Conservation (phyloP, 2,888 invertebrate genomes). For the Gandaritis pyraliata region DNA sequence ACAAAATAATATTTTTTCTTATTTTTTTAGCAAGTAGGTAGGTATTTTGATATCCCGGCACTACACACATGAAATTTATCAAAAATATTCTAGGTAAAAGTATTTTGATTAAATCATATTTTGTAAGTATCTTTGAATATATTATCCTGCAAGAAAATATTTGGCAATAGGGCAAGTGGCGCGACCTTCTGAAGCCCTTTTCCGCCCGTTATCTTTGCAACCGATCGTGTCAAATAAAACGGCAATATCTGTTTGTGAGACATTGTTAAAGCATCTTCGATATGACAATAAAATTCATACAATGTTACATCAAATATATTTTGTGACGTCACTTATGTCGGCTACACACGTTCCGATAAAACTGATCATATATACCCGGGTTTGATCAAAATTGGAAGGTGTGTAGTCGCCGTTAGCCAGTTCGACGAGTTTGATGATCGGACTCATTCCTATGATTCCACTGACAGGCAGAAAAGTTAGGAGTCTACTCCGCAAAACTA, state of each 20-base stretch:
- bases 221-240: conserved; percentile 34
- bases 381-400: too few relatives aligned
- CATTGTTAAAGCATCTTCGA: conserved; percentile 11
- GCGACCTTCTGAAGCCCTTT: conserved; percentile 13
- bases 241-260: conserved; percentile 24
- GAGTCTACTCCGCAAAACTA: too few relatives aligned
- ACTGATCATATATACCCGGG: too few relatives aligned
- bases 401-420: neutral
- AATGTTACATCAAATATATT: conserved; percentile 15
- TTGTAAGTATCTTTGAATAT: too few relatives aligned
- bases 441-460: conserved; percentile 50
- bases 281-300: conserved; percentile 4
- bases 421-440: conserved; percentile 9
- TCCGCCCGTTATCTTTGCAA: conserved; percentile 10
- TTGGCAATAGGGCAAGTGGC: conserved; percentile 1
- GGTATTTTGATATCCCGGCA: too few relatives aligned
- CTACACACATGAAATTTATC: too few relatives aligned
- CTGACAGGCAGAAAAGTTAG: conserved; percentile 29
- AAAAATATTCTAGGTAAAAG: too few relatives aligned
- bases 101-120: too few relatives aligned
- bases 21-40: too few relatives aligned
- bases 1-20: too few relatives aligned
- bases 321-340: conserved; percentile 13
- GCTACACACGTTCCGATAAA: too few relatives aligned
- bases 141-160: neutral